Evolutionary conservation across 2,797 vertebrate species (phyloP).

Genomic region (Todus mexicanus): DNA sequence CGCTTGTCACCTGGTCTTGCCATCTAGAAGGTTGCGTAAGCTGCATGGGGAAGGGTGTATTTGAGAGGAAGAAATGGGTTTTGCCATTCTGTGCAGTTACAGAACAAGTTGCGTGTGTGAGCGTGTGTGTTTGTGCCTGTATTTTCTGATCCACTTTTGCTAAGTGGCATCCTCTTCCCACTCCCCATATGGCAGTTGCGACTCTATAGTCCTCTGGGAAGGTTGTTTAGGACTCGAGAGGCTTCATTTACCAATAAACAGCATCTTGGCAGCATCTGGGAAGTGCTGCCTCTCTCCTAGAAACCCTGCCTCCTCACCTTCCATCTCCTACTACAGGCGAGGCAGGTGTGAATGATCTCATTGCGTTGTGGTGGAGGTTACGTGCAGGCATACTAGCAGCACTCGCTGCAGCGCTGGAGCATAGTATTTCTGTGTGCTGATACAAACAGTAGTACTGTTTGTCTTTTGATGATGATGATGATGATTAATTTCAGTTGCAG

Average conservation of each 20-base stretch:
- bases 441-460: neutral
- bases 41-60: neutral
- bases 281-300: conserved; percentile 54
- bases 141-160: conserved; percentile 74
- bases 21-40: conserved; percentile 11
- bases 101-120: conserved; percentile 61
- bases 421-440: conserved; percentile 34
- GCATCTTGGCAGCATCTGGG: conserved; percentile 73
- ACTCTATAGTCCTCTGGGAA: conserved; percentile 68
- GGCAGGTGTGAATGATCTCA: conserved; percentile 68
- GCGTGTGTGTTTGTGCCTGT: conserved; percentile 65
- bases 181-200: conserved; percentile 75
- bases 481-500: neutral
- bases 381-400: conserved; percentile 28
- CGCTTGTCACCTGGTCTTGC: neutral
- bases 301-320: conserved; percentile 52
- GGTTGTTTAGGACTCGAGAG: conserved; percentile 69
- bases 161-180: conserved; percentile 75
- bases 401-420: neutral
- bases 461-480: too few relatives aligned
- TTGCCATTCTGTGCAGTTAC: conserved; percentile 14
- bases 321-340: conserved; percentile 46
- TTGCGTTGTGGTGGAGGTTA: conserved; percentile 20
- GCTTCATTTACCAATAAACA: conserved; percentile 72
- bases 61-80: neutral